Evolutionary conservation across 2,797 vertebrate genomes (phyloP).

Genomic region (Streptopelia turtur): DNA sequence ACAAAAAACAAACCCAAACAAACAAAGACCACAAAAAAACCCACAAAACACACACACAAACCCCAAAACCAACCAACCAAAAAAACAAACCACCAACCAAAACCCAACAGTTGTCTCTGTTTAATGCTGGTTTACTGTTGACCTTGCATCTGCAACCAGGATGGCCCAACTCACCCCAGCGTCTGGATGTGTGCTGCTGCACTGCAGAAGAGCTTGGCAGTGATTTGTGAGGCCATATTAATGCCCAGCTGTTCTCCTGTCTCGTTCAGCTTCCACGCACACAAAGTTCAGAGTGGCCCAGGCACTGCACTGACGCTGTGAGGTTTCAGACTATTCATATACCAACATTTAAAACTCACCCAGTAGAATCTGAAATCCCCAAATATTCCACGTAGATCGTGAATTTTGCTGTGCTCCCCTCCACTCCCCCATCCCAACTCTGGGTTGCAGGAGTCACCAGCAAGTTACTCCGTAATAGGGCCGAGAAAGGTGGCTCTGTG

Average conservation of each 20-base stretch:
- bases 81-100: too few species aligned
- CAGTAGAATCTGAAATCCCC: background rate
- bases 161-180: background rate
- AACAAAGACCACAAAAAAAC: too few species aligned
- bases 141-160: slow-evolving; percentile 16
- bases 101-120: background rate
- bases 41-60: too few species aligned
- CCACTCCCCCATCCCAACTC: background rate
- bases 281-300: background rate
- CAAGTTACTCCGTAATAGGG: background rate
- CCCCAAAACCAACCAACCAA: too few species aligned
- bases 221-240: background rate
- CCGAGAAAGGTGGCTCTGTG: background rate
- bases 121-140: background rate
- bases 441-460: background rate
- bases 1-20: too few species aligned
- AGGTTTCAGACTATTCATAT: background rate
- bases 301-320: background rate
- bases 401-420: background rate
- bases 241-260: background rate
- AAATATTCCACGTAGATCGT: accelerated
- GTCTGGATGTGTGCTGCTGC: background rate
- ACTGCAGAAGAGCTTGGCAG: background rate
- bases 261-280: accelerated
- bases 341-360: background rate